Percentiles rank a stretch among this genome's conserved stretches.
phyloP scores from a whole-genome alignment of 2,113 vertebrate genomes.

The Brienomyrus longianalis region DNA sequence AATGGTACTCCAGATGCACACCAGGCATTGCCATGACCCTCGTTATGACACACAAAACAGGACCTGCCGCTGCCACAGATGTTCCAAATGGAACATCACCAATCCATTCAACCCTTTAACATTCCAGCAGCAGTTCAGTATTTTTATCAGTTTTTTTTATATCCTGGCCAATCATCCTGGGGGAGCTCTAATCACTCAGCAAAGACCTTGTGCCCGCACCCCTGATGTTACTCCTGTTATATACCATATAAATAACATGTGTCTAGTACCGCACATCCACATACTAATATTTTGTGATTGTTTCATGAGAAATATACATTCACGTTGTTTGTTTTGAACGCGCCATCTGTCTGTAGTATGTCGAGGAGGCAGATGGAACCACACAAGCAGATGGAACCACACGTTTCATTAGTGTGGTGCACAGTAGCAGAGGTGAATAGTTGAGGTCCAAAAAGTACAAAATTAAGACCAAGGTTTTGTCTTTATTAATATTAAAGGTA shows the following conservation, averaged over 20 bases:
- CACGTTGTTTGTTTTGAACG: too few relatives aligned
- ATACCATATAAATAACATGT: not conserved
- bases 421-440: not conserved
- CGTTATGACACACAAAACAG: not conserved
- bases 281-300: not conserved
- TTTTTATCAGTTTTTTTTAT: not conserved
- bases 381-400: not conserved
- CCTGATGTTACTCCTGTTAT: not conserved
- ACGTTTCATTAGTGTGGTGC: too few relatives aligned
- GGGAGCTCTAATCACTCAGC: not conserved
- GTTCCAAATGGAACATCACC: not conserved
- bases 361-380: not conserved
- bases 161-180: not conserved
- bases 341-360: too few relatives aligned
- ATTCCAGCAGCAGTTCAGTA: not conserved
- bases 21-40: not conserved
- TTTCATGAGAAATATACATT: not conserved
- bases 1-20: not conserved
- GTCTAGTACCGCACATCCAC: not conserved
- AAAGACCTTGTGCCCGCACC: not conserved
- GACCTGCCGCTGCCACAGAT: not conserved
- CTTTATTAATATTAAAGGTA: not conserved
- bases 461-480: not conserved
- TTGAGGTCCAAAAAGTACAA: not conserved
- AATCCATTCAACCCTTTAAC: not conserved